Evolutionary conservation across 2,888 invertebrate genomes (phyloP).

Genomic region (Bruchidius siliquastri): DNA sequence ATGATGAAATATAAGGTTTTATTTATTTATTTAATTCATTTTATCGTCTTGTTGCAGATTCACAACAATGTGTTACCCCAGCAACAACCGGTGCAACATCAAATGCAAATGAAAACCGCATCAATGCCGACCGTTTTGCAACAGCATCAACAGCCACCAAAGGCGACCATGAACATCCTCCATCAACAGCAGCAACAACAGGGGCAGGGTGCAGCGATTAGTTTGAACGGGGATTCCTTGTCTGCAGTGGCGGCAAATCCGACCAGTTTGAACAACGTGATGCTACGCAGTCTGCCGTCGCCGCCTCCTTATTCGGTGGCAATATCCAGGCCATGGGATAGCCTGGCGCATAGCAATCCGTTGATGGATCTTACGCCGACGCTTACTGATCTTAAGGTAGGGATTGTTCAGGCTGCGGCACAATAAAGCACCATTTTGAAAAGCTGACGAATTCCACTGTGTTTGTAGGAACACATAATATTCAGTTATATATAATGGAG

Average conservation of each 20-base stretch:
- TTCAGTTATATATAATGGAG: too few species aligned
- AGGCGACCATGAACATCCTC: neutral
- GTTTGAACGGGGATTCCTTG: neutral
- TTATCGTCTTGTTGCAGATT: neutral
- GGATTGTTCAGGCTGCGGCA: too few species aligned
- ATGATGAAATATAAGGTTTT: too few species aligned
- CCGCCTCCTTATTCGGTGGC: conserved; percentile 36
- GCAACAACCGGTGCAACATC: neutral
- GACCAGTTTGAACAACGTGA: conserved; percentile 13
- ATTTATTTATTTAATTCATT: too few species aligned
- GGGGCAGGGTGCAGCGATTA: neutral
- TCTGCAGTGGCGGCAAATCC: conserved; percentile 1
- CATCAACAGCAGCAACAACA: neutral
- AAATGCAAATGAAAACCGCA: neutral
- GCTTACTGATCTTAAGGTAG: conserved; percentile 41
- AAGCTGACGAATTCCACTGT: too few species aligned
- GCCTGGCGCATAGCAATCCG: conserved; percentile 25
- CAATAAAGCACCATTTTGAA: too few species aligned
- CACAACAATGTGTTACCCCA: neutral
- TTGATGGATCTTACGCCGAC: conserved; percentile 45
- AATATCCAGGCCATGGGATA: conserved; percentile 32
- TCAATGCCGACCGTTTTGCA: neutral
- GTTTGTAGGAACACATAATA: too few species aligned
- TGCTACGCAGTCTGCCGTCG: conserved; percentile 27
- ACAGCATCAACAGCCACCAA: neutral